Base-by-base conservation (phyloP, 2,888 invertebrate genomes). In the Cremastobaeus sp. region DNA sequence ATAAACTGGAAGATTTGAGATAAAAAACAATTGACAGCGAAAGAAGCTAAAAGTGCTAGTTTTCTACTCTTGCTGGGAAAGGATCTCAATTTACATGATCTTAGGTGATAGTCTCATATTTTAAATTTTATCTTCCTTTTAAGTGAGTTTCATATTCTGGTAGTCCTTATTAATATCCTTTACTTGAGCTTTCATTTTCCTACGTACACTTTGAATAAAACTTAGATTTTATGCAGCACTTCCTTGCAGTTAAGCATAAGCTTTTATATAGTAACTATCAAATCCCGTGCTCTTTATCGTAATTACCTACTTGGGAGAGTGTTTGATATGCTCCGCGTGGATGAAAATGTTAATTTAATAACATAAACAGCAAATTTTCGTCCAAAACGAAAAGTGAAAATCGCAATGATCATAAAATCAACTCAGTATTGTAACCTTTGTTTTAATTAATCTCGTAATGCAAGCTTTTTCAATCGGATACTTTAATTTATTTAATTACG, bases 221-320 rank as follows among this genome's bases (percentile, higher is more conserved):
- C 39, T 48, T 48, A 48, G 39, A 20, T 48, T 60, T 60, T 30
- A 47, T 59, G 25, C 17, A 59, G 47, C 25, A 47, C 15, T 47
- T 47, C 11, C 60, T 48, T 60, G 11, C 20, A 39, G 48, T 39
- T 59, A 48, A 60, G 39, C 20, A 12, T 60, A 60, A 60, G 60
- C 60, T 60, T 60, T 60, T 37, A 41, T 48, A 48, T 37, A 17
- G 60, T 60, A 59, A 59, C 35, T 59, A 25, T 47, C 41, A 62
- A 62, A 62, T 41, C 50, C 34, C 17, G 6, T 11, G 32, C 62
- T 62, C 50, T 12, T 50, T 62, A 50, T 48, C 50, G 62, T 62
- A 60, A 60, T 60, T 48, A 17, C 60, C 17, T 37, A 41, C 59
- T 37, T 48, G 18, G 57, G 18, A 50, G 15, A 37, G 37, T 15